These are phyloP conservation scores for Paracentrotus lividus DNA, from an alignment of 53 echinoderm and acorn worm genomes.

Conservation along the genomic window DNA sequence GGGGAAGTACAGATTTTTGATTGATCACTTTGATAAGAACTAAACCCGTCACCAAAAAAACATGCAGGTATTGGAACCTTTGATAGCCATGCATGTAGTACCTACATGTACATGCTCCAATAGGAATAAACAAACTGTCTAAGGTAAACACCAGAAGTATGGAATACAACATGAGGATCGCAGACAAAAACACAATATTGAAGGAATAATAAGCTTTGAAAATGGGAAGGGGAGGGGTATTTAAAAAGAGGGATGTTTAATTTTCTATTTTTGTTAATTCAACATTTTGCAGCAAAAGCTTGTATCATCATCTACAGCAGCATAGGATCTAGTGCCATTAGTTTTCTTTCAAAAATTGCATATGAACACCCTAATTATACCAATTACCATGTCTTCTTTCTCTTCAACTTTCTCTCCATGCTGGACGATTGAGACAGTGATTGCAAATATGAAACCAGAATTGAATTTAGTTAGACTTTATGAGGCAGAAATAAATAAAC, in stretches of 20 bases:
- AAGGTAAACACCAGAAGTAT: not conserved
- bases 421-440: not conserved
- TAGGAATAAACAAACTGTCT: not conserved
- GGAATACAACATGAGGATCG: not conserved
- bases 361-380: not conserved
- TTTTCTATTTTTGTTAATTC: not conserved
- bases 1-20: constrained; percentile 18
- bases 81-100: not conserved
- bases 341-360: not conserved
- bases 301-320: not conserved
- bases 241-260: not conserved
- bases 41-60: not conserved
- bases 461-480: not conserved
- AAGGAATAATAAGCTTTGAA: not conserved
- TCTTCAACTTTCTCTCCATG: not conserved
- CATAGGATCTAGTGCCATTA: not conserved
- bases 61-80: not conserved
- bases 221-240: not conserved
- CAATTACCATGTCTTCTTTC: not conserved
- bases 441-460: not conserved
- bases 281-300: not conserved
- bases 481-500: not conserved
- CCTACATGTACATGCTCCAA: not conserved
- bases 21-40: not conserved
- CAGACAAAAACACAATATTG: not conserved